These are phyloP conservation scores for Nannoperca obscura DNA, from an alignment of 2,797 vertebrate genomes.

Conservation along the genomic window DNA sequence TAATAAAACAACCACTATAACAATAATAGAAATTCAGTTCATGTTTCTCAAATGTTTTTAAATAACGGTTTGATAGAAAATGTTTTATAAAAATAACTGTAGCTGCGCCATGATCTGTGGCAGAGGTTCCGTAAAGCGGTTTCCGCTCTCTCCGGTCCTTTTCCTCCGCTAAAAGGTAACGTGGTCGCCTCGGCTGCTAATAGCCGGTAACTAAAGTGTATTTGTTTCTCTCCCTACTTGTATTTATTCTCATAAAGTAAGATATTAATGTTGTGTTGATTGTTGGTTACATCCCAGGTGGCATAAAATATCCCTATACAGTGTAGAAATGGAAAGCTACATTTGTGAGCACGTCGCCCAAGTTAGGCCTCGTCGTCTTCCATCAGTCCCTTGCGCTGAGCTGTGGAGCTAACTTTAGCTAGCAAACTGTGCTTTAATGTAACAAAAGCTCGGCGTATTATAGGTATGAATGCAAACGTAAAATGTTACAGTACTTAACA, in stretches of 20 bases:
- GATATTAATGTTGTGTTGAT: rapidly evolving
- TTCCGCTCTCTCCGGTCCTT: conserved; percentile 82
- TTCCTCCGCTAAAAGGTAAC: conserved; percentile 88
- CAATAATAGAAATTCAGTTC: rapidly evolving
- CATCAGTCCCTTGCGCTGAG: not conserved
- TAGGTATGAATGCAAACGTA: rapidly evolving
- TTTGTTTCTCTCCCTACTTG: rapidly evolving
- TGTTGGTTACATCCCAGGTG: rapidly evolving
- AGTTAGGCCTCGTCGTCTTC: conserved; percentile 52
- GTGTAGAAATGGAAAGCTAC: not conserved
- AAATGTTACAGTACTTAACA: rapidly evolving
- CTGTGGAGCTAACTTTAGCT: conserved; percentile 51
- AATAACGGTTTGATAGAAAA: rapidly evolving
- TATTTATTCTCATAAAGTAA: not conserved
- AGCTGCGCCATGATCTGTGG: conserved; percentile 68
- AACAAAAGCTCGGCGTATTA: rapidly evolving
- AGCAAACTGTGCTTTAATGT: not conserved
- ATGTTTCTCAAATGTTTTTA: rapidly evolving
- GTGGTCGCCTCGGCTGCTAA: conserved; percentile 76
- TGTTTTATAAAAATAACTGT: not conserved
- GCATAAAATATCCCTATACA: rapidly evolving
- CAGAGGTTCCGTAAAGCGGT: conserved; percentile 64
- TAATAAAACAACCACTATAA: rapidly evolving
- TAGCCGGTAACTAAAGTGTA: conserved; percentile 28
- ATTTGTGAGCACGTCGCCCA: not conserved